A percentile compares a stretch with the other conserved stretches of the same genome.
Conservation (phyloP, 2,888 invertebrate genomes). For the Epinotia ramella region DNA sequence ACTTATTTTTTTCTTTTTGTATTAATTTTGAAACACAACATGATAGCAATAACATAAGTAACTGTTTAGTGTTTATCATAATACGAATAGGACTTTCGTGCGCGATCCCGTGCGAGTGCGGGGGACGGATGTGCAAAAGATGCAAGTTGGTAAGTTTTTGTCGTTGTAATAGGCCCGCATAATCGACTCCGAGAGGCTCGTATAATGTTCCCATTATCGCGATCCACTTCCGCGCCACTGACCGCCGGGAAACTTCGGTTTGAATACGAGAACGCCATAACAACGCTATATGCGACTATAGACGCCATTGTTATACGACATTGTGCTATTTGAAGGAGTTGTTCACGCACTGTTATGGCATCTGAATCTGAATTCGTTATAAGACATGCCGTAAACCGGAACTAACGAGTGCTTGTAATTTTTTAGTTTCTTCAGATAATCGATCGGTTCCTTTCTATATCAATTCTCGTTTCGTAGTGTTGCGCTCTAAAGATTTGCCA, state of each 20-base stretch:
- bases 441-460: neutral
- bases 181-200: slow-evolving; percentile 77
- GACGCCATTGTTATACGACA: neutral
- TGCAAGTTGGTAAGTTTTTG: slow-evolving; percentile 81
- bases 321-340: neutral
- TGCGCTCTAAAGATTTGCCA: too few species aligned
- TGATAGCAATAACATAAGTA: neutral
- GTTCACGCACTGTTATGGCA: slow-evolving; percentile 18
- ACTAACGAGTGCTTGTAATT: neutral
- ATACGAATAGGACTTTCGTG: slow-evolving; percentile 49
- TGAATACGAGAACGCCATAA: slow-evolving; percentile 23
- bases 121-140: slow-evolving; percentile 66
- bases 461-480: neutral
- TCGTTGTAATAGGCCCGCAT: slow-evolving; percentile 70
- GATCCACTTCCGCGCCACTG: slow-evolving; percentile 74
- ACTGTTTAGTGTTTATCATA: neutral
- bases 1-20: neutral
- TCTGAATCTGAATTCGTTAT: slow-evolving; percentile 24
- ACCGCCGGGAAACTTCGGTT: slow-evolving; percentile 57
- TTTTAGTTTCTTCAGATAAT: slow-evolving; percentile 1
- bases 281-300: neutral
- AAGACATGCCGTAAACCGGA: slow-evolving; percentile 32
- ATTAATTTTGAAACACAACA: neutral
- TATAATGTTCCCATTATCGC: slow-evolving; percentile 83
- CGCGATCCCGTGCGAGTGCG: slow-evolving; percentile 52